A percentile compares a stretch with the other conserved stretches of the same genome.
phyloP scores from a whole-genome alignment of 2,797 vertebrate genomes.

The Balearica regulorum region DNA sequence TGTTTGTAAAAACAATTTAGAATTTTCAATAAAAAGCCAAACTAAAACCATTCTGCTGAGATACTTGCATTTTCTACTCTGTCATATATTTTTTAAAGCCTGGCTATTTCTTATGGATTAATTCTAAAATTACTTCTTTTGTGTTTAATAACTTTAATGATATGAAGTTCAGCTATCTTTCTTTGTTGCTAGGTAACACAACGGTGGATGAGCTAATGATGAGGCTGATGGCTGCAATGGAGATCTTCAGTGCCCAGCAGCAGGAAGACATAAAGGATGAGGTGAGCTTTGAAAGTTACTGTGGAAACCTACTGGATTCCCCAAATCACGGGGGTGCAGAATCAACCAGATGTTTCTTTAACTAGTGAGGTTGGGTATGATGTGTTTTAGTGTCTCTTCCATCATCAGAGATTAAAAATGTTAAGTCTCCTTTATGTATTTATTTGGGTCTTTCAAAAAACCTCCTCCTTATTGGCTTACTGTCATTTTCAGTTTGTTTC shows the following conservation, averaged over 20 bases:
- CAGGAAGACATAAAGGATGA: slow-evolving; percentile 99
- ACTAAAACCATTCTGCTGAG: slow-evolving; percentile 37
- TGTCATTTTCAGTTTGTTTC: not conserved
- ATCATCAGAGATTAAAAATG: not conserved
- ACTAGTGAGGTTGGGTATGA: not conserved
- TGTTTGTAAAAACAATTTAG: not conserved
- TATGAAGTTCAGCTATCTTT: slow-evolving; percentile 48
- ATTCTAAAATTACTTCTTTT: slow-evolving; percentile 57
- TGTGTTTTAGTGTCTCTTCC: not conserved
- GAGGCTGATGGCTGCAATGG: slow-evolving; percentile 98
- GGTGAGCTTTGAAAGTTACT: slow-evolving; percentile 75
- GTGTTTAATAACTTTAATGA: slow-evolving; percentile 66
- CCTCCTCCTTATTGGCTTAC: not conserved
- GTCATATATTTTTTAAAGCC: not conserved
- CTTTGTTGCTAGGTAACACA: slow-evolving; percentile 88
- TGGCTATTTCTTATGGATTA: slow-evolving; percentile 57
- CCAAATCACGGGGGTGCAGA: not conserved
- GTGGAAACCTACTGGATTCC: slow-evolving; percentile 15
- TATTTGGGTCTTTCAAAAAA: not conserved
- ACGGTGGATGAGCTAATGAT: slow-evolving; percentile 99
- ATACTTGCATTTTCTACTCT: slow-evolving; percentile 32
- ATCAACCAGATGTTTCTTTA: not conserved
- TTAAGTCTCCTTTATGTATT: not conserved
- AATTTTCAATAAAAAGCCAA: slow-evolving; percentile 14
- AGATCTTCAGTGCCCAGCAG: slow-evolving; percentile 98